phyloP scores from a whole-genome alignment of 1,140 invertebrate genomes.

The Galleria mellonella region DNA sequence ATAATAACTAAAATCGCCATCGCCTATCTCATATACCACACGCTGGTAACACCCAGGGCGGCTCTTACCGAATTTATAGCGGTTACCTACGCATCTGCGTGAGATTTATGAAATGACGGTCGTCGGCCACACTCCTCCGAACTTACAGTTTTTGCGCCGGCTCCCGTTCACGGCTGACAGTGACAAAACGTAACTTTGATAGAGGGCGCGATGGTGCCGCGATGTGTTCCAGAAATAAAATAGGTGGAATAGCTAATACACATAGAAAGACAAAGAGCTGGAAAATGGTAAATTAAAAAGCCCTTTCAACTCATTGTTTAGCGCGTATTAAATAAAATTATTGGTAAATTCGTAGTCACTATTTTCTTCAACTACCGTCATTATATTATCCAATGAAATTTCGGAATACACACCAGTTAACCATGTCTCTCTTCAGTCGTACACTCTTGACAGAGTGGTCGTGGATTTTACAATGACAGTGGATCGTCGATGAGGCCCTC shows the following conservation, averaged over 20 bases:
- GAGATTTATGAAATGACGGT: slow-evolving; percentile 46
- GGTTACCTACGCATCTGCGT: slow-evolving; percentile 45
- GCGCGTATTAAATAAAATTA: no score
- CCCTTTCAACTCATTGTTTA: no score
- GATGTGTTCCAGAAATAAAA: neutral
- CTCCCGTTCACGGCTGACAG: slow-evolving; percentile 12
- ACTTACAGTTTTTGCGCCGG: slow-evolving; percentile 39
- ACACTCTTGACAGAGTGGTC: no score
- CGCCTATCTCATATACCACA: slow-evolving; percentile 6
- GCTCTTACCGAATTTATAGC: slow-evolving; percentile 42
- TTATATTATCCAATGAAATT: no score
- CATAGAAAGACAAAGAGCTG: no score
- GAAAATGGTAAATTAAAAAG: no score
- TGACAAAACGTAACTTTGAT: slow-evolving; percentile 26
- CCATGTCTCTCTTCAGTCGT: no score
- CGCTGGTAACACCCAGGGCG: slow-evolving; percentile 5
- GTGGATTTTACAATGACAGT: no score
- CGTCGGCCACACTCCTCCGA: slow-evolving; percentile 17
- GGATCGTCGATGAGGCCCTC: no score
- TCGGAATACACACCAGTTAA: no score
- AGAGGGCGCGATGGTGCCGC: slow-evolving; percentile 11
- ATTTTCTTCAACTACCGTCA: no score
- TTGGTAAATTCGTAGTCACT: no score
- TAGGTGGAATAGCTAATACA: neutral
- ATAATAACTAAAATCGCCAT: slow-evolving; percentile 1